Evolutionary conservation across 2,797 vertebrate genomes (phyloP).

Genomic region (Picus viridis): DNA sequence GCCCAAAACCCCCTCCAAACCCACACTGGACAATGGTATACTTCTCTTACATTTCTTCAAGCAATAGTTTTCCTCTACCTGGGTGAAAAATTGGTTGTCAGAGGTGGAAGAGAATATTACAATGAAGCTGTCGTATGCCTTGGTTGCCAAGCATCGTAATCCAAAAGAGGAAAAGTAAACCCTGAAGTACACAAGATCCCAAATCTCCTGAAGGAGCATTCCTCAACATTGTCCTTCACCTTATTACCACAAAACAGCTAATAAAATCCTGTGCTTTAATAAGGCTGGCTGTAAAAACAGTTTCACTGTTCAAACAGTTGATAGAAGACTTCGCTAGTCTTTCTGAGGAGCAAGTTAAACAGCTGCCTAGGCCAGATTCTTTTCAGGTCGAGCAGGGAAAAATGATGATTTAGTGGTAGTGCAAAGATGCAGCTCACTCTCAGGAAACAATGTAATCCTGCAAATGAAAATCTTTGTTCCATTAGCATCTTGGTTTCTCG

Average conservation of each 20-base stretch:
- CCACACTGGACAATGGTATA: conserved; percentile 65
- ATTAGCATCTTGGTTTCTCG: not conserved
- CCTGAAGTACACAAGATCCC: not conserved
- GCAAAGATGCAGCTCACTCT: not conserved
- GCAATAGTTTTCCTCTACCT: conserved; percentile 61
- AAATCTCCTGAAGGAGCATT: conserved; percentile 61
- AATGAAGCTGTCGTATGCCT: conserved; percentile 79
- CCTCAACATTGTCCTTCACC: conserved; percentile 57
- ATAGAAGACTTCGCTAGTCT: conserved; percentile 50
- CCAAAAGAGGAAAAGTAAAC: conserved; percentile 38
- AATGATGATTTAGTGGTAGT: not conserved
- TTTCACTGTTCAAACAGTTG: conserved; percentile 61
- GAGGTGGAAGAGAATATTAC: conserved; percentile 68
- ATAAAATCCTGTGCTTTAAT: conserved; percentile 64
- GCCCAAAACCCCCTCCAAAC: too few relatives aligned
- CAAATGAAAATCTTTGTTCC: not conserved
- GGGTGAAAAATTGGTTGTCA: conserved; percentile 78
- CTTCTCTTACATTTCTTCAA: conserved; percentile 78
- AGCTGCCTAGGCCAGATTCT: conserved; percentile 17
- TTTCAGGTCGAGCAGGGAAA: conserved; percentile 1
- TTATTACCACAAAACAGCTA: conserved; percentile 55
- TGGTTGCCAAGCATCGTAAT: conserved; percentile 83
- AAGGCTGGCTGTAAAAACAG: conserved; percentile 56
- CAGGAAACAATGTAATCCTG: not conserved
- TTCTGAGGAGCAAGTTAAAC: conserved; percentile 54